Percentiles rank a stretch among this genome's conserved stretches.
phyloP scores from a whole-genome alignment of 2,797 vertebrate genomes.

The Anguilla obscura region DNA sequence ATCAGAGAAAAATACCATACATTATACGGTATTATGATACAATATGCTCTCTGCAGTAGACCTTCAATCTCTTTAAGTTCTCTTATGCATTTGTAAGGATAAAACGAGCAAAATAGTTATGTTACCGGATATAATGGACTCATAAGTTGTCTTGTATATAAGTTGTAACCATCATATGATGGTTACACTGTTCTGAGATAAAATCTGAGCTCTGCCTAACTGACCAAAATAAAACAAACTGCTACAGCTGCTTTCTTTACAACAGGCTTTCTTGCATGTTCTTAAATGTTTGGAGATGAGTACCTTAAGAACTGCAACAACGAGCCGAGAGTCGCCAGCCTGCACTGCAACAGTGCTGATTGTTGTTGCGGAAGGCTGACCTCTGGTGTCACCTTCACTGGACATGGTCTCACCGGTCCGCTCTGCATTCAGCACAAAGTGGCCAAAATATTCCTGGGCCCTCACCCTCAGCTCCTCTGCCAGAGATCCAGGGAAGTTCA shows the following conservation, averaged over 20 bases:
- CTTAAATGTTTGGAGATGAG: constrained; percentile 32
- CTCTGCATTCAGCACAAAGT: constrained; percentile 40
- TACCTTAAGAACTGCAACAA: constrained; percentile 87
- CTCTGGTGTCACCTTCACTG: constrained; percentile 53
- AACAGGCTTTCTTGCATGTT: not conserved
- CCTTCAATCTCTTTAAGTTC: not conserved
- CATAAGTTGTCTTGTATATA: not conserved
- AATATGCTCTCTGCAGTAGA: not conserved
- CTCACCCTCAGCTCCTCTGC: not conserved
- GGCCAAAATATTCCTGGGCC: constrained; percentile 32
- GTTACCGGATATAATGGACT: not conserved
- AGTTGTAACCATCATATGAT: not conserved
- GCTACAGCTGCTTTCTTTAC: not conserved
- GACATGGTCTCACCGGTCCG: constrained; percentile 64
- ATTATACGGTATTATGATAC: not conserved
- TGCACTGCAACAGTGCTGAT: constrained; percentile 87
- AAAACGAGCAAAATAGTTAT: not conserved
- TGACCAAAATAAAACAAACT: not conserved
- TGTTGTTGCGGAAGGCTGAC: constrained; percentile 74
- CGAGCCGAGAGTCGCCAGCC: constrained; percentile 78
- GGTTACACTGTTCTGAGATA: not conserved
- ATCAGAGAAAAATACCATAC: not conserved
- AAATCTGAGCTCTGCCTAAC: not conserved
- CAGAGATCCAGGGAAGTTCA: constrained; percentile 32
- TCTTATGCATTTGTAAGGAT: not conserved